A percentile compares a stretch with the other conserved stretches of the same genome.
Conservation (phyloP, 2,113 vertebrate species). For the Gracilinanus agilis region DNA sequence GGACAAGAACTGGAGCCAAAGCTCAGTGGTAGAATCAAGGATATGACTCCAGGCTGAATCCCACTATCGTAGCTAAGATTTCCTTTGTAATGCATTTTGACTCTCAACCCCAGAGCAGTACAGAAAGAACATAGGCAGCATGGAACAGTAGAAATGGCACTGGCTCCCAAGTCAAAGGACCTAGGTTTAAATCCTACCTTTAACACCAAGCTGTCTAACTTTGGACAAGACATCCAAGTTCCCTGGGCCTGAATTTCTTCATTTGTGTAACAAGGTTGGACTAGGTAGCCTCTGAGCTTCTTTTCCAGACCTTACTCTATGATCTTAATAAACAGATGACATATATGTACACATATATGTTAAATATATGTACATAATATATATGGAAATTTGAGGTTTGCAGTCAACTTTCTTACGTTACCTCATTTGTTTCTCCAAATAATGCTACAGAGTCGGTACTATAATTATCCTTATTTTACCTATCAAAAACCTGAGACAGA, state of each 20-base stretch:
- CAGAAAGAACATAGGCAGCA: neutral
- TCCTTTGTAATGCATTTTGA: neutral
- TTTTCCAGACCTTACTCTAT: neutral
- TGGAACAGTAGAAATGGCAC: neutral
- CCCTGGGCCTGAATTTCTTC: neutral
- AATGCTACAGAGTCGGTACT: neutral
- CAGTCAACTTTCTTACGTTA: neutral
- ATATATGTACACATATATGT: no score
- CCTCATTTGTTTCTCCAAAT: neutral
- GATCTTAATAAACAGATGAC: neutral
- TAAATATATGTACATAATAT: neutral
- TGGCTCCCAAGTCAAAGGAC: neutral
- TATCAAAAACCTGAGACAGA: neutral
- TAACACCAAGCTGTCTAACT: neutral
- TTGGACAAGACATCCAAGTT: neutral
- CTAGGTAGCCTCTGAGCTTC: neutral
- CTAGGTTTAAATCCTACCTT: neutral
- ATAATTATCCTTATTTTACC: neutral
- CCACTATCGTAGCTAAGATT: neutral
- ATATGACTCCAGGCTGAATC: neutral
- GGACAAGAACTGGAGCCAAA: neutral
- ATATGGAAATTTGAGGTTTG: neutral
- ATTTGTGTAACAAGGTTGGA: neutral
- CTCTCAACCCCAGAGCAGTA: neutral
- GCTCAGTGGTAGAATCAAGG: neutral